phyloP scores from a whole-genome alignment of 1,140 invertebrate species.

The Calosoma granatense region DNA sequence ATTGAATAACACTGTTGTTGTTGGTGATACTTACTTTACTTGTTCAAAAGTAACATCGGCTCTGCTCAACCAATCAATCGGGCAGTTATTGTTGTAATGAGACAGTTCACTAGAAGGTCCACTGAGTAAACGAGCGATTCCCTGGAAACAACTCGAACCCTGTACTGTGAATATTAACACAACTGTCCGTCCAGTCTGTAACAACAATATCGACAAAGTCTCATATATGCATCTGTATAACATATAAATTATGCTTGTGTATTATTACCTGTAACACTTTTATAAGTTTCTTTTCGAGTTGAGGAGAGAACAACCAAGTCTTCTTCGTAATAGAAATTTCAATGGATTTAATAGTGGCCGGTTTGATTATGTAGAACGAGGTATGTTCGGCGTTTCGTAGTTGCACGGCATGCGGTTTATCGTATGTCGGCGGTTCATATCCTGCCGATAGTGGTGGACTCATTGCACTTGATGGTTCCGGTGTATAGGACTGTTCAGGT shows the following conservation, averaged over 20 bases:
- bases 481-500: constrained; percentile 11
- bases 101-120: constrained; percentile 11
- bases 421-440: constrained; percentile 31
- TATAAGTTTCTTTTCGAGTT: constrained; percentile 36
- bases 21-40: constrained; percentile 22
- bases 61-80: constrained; percentile 20
- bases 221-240: too few species aligned
- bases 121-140: constrained; percentile 20
- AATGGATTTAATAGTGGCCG: constrained; percentile 31
- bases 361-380: constrained; percentile 36
- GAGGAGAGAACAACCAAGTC: constrained; percentile 34
- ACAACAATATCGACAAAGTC: constrained; percentile 10
- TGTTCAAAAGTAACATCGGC: constrained; percentile 16
- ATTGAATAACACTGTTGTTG: too few species aligned
- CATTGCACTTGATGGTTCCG: too few species aligned
- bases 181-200: constrained; percentile 20
- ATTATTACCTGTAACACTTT: constrained; percentile 34
- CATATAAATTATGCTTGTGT: too few species aligned
- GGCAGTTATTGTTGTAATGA: constrained; percentile 14
- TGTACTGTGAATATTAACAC: constrained; percentile 21
- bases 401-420: constrained; percentile 34
- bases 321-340: constrained; percentile 32
- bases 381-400: constrained; percentile 25
- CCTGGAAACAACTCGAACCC: constrained; percentile 18
- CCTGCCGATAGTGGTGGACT: constrained; percentile 13